phyloP scores from a whole-genome alignment of 2,888 invertebrate species.

The Theretra japonica region DNA sequence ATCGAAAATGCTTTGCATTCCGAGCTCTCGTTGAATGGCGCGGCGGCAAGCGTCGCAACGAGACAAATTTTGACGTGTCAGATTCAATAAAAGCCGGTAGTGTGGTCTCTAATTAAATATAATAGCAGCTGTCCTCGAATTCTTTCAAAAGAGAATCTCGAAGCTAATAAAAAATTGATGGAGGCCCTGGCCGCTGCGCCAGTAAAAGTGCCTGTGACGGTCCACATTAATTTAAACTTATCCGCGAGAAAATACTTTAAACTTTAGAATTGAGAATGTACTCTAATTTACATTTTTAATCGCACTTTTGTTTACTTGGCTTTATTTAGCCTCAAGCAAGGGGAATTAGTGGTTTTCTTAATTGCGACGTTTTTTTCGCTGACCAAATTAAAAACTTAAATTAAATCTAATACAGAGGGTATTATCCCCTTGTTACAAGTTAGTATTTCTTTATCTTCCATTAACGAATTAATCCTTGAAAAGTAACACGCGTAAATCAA shows the following conservation, averaged over 20 bases:
- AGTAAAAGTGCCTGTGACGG: conserved; percentile 67
- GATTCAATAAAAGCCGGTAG: conserved; percentile 63
- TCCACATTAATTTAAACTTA: conserved; percentile 80
- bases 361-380: conserved; percentile 36
- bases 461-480: neutral
- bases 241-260: conserved; percentile 75
- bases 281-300: conserved; percentile 77
- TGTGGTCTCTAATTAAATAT: conserved; percentile 67
- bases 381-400: conserved; percentile 25
- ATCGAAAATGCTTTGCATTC: conserved; percentile 76
- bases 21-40: conserved; percentile 65
- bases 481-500: no score
- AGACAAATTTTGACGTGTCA: conserved; percentile 70
- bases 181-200: conserved; percentile 53
- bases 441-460: neutral
- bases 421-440: neutral
- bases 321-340: conserved; percentile 59
- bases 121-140: conserved; percentile 57
- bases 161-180: conserved; percentile 76
- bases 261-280: conserved; percentile 74
- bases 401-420: conserved; percentile 29
- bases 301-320: conserved; percentile 65
- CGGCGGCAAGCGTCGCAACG: conserved; percentile 49
- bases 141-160: conserved; percentile 61
- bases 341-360: conserved; percentile 47